phyloP scores from a whole-genome alignment of 2,888 invertebrate species.

The Sminthurides aquaticus region DNA sequence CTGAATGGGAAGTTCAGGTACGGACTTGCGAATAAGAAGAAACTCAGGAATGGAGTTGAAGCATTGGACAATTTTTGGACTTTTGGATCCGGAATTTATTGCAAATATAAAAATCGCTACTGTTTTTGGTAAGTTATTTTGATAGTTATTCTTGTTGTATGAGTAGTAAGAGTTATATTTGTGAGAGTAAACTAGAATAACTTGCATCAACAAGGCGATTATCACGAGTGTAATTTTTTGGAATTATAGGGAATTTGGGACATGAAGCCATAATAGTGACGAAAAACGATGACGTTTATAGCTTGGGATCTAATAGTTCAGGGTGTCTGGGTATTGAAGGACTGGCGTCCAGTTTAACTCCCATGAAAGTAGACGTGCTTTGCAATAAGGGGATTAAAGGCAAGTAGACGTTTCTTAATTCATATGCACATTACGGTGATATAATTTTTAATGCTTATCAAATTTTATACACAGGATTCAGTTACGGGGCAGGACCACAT shows the following conservation, averaged over 20 bases:
- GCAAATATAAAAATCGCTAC: conserved; percentile 51
- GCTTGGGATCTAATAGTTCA: conserved; percentile 54
- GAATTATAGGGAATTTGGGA: conserved; percentile 52
- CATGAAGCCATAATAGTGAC: conserved; percentile 57
- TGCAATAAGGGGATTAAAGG: conserved; percentile 52
- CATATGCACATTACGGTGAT: neutral
- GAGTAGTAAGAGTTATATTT: too few relatives aligned
- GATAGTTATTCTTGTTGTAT: neutral
- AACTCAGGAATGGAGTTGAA: too few relatives aligned
- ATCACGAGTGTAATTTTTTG: too few relatives aligned
- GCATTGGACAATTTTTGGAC: conserved; percentile 56
- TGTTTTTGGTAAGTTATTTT: conserved; percentile 51
- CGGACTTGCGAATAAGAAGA: too few relatives aligned
- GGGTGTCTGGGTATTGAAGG: conserved; percentile 55
- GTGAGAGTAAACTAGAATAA: too few relatives aligned
- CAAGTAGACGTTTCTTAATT: too few relatives aligned
- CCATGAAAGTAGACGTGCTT: conserved; percentile 51
- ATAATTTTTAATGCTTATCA: neutral
- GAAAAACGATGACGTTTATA: conserved; percentile 54
- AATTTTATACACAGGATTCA: conserved; percentile 48
- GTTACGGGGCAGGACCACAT: conserved; percentile 56
- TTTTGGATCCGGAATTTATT: conserved; percentile 51
- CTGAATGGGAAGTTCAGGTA: neutral
- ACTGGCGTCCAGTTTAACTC: conserved; percentile 51
- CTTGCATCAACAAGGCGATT: conserved; percentile 2